Base-by-base conservation (phyloP, 1,140 invertebrate species). In the Cyclargus thomasi region DNA sequence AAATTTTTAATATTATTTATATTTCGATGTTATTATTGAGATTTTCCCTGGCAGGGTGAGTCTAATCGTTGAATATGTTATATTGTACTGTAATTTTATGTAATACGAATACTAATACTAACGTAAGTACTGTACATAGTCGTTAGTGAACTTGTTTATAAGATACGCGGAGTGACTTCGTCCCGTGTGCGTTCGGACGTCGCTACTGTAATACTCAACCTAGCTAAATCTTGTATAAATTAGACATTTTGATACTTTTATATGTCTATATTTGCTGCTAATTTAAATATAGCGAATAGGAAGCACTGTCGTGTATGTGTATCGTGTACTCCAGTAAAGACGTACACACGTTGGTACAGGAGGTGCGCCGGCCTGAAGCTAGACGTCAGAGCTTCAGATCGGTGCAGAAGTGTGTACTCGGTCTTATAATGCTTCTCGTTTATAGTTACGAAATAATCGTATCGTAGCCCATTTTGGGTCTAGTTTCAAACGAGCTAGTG, bases 111-210 rank as follows among this genome's bases (percentile, higher is more conserved):
- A 47, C 14, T 47, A 47, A 47, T 16, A 47, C 39, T 47, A 47
- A 8, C 14, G 39, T 16, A 14, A 47, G 39, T 47, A 47, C 75
- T 81, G 81, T 82, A 81, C 77, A 82, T 82, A 82, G 53, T 72
- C 67, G 64, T 11, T 67, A 22, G 65, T 67, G 67, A 69, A 53
- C 35, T 63, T 67, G 17, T 63, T 65, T 64, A 20, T 55, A 71
- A 70, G 21, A 53, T 59, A 47, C 39, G 59, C 68, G 71, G 14
- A 70, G 63, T 72, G 70, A 67, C 67, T 70, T 67, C 21, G 59
- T 68, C 47, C 70, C 17, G 57, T 65, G 62, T 62, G 70, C 67
- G 53, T 72, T 59, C 55, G 10, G 8, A 22, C 18, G 55, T 20
- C 20, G 17, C 55, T 59, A 21, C 20, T 20, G 4, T 64, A 79